Evolutionary conservation across 2,888 invertebrate species (phyloP).

Genomic region (Pseudeuparius sepicola): DNA sequence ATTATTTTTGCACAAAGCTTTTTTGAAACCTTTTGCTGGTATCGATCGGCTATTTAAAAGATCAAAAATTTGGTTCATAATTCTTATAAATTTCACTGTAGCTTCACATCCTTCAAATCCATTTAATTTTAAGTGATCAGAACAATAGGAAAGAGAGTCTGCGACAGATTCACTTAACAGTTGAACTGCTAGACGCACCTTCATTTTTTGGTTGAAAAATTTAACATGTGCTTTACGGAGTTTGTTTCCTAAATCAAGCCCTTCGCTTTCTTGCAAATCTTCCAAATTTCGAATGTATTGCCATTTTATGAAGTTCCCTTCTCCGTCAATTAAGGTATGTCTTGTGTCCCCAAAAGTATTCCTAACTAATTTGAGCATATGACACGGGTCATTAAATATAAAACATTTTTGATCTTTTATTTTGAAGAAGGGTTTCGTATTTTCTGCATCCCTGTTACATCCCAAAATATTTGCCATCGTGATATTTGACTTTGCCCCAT

Average conservation of each 20-base stretch:
- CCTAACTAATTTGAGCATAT: neutral
- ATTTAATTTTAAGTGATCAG: neutral
- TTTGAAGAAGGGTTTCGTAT: no score
- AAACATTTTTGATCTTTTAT: no score
- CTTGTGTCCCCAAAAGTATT: neutral
- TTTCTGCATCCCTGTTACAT: no score
- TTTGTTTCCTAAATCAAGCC: neutral
- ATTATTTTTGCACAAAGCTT: neutral
- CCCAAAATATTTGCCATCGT: neutral
- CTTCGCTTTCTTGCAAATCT: neutral
- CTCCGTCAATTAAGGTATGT: neutral
- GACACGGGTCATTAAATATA: neutral
- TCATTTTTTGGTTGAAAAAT: slow-evolving; percentile 1
- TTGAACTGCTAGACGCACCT: slow-evolving; percentile 1
- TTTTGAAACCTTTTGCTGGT: neutral
- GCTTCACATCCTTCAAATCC: slow-evolving; percentile 3
- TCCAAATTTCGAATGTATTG: neutral
- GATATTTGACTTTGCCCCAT: neutral
- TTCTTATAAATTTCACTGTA: neutral
- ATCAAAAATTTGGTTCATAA: neutral
- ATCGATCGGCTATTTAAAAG: neutral
- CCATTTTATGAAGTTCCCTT: neutral
- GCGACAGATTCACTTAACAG: slow-evolving; percentile 1
- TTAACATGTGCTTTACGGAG: slow-evolving; percentile 1
- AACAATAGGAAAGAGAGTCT: neutral